Evolutionary conservation across 2,113 vertebrate genomes (phyloP).

Genomic region (Myotis yumanensis): DNA sequence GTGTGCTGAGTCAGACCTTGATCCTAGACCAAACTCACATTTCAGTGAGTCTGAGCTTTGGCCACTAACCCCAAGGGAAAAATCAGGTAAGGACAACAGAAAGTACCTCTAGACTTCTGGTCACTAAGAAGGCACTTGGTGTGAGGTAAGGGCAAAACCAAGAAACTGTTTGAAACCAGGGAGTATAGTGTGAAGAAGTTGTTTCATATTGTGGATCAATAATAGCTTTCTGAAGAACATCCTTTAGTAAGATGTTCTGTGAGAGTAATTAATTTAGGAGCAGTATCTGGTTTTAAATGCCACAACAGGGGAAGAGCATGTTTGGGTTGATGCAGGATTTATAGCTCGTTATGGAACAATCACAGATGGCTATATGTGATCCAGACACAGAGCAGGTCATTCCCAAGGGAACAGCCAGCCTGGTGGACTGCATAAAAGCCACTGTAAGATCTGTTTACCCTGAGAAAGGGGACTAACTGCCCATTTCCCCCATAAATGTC

Average conservation of each 20-base stretch:
- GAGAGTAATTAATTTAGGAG: background rate
- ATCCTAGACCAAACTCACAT: background rate
- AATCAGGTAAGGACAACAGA: background rate
- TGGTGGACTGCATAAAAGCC: background rate
- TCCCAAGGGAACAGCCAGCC: background rate
- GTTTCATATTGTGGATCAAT: background rate
- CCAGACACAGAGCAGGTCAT: background rate
- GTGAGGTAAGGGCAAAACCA: background rate
- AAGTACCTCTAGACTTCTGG: background rate
- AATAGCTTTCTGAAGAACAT: background rate
- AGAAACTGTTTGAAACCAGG: background rate
- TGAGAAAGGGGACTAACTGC: background rate
- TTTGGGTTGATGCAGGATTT: background rate
- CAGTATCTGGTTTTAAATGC: background rate
- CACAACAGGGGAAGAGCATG: background rate
- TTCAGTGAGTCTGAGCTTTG: background rate
- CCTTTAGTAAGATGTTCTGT: background rate
- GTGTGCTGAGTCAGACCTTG: background rate
- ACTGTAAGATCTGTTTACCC: background rate
- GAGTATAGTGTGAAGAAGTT: background rate
- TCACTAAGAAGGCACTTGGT: background rate
- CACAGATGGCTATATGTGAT: background rate
- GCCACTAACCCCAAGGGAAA: background rate
- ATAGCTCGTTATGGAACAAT: background rate
- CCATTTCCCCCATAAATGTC: background rate